phyloP scores from a whole-genome alignment of 2,113 vertebrate species.

The Cichladusa arquata region DNA sequence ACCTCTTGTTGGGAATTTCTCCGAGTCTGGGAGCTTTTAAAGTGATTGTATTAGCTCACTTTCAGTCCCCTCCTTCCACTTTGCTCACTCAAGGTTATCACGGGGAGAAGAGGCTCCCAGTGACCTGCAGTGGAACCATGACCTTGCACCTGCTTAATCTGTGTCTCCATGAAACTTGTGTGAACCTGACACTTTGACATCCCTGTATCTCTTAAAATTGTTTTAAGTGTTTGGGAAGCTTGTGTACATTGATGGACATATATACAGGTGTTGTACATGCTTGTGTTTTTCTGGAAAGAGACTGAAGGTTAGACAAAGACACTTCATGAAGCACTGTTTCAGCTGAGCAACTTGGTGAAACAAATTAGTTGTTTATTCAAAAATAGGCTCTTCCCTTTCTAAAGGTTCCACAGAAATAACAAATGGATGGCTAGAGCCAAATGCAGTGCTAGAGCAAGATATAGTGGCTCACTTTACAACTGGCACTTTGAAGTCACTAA shows the following conservation, averaged over 20 bases:
- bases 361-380: background rate
- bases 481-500: background rate
- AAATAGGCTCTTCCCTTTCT: background rate
- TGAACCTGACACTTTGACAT: background rate
- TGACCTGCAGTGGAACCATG: background rate
- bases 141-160: background rate
- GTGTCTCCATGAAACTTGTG: background rate
- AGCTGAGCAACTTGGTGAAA: background rate
- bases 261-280: background rate
- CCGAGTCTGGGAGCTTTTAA: background rate
- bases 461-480: background rate
- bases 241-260: background rate
- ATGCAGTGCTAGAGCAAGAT: background rate
- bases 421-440: background rate
- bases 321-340: background rate
- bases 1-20: background rate
- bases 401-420: background rate
- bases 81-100: background rate
- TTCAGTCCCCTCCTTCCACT: fast-evolving
- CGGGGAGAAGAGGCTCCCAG: background rate
- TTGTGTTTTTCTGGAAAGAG: background rate
- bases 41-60: background rate
- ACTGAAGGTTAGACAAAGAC: background rate
- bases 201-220: background rate
- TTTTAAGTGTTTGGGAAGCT: background rate